Percentiles rank a stretch among this genome's conserved stretches.
Conservation (phyloP, 2,888 invertebrate species). For the Drosophila anomalata region DNA sequence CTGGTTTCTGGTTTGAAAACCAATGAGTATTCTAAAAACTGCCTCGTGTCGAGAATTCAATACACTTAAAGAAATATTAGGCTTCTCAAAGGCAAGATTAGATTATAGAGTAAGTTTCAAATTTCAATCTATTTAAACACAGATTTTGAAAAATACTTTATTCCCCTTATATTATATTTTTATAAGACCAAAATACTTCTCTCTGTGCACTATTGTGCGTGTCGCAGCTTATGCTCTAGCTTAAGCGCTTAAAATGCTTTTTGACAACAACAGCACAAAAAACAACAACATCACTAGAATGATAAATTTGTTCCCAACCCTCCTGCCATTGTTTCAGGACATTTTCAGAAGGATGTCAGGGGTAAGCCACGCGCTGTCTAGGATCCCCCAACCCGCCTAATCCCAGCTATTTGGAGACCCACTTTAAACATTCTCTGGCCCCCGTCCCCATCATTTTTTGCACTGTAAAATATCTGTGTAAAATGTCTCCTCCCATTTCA, state of each 20-base stretch:
- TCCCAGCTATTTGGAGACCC: constrained; percentile 19
- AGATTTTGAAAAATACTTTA: no score
- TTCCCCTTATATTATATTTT: no score
- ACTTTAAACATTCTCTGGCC: constrained; percentile 14
- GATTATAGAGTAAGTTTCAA: no score
- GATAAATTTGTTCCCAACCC: constrained; percentile 67
- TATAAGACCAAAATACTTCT: background rate
- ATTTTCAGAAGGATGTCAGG: constrained; percentile 15
- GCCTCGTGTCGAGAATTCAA: background rate
- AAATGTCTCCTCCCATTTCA: constrained; percentile 43
- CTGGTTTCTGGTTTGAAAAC: background rate
- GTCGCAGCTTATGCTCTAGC: constrained; percentile 62
- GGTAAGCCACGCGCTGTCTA: constrained; percentile 42
- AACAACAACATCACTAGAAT: constrained; percentile 43
- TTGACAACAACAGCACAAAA: constrained; percentile 55
- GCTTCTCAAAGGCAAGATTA: no score
- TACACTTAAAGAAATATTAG: background rate
- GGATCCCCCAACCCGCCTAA: constrained; percentile 11
- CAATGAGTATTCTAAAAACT: background rate
- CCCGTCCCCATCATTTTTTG: background rate
- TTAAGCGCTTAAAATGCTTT: constrained; percentile 79
- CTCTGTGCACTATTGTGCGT: constrained; percentile 53
- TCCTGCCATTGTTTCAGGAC: constrained; percentile 33
- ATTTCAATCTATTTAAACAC: no score
- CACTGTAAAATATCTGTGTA: constrained; percentile 30